Evolutionary conservation across 2,888 invertebrate species (phyloP).

Genomic region (Lucinisca nassula): DNA sequence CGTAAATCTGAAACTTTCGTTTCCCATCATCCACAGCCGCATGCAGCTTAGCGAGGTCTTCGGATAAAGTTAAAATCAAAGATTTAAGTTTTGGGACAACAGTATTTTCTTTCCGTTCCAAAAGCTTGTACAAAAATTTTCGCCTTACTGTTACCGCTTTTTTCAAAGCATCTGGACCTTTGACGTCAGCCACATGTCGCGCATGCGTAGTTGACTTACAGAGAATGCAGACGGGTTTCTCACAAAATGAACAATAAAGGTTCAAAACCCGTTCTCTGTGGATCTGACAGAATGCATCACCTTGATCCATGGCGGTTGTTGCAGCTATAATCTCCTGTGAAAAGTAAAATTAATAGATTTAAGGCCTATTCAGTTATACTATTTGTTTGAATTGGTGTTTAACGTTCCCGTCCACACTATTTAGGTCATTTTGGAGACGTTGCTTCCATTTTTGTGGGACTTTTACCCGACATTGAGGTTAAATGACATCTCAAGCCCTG

Average conservation of each 20-base stretch:
- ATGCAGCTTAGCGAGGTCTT: constrained; percentile 46
- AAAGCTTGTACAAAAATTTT: constrained; percentile 26
- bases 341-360: background rate
- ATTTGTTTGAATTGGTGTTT: too few species aligned
- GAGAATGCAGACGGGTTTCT: constrained; percentile 57
- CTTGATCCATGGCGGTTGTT: background rate
- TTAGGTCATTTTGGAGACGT: too few species aligned
- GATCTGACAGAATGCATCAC: background rate
- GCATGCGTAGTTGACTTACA: constrained; percentile 60
- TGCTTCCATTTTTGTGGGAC: too few species aligned
- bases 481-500: too few species aligned
- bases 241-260: constrained; percentile 58
- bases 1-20: constrained; percentile 31
- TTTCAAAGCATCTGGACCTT: constrained; percentile 37
- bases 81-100: constrained; percentile 32
- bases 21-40: constrained; percentile 15
- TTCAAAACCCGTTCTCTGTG: constrained; percentile 19
- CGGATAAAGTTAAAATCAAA: constrained; percentile 33
- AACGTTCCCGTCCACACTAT: too few species aligned
- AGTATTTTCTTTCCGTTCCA: constrained; percentile 10
- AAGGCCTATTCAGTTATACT: too few species aligned
- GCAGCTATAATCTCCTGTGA: background rate
- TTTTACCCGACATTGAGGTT: too few species aligned
- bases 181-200: constrained; percentile 53
- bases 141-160: constrained; percentile 49